Conservation (phyloP, 2,113 vertebrate genomes). For the Atractosteus spatula region DNA sequence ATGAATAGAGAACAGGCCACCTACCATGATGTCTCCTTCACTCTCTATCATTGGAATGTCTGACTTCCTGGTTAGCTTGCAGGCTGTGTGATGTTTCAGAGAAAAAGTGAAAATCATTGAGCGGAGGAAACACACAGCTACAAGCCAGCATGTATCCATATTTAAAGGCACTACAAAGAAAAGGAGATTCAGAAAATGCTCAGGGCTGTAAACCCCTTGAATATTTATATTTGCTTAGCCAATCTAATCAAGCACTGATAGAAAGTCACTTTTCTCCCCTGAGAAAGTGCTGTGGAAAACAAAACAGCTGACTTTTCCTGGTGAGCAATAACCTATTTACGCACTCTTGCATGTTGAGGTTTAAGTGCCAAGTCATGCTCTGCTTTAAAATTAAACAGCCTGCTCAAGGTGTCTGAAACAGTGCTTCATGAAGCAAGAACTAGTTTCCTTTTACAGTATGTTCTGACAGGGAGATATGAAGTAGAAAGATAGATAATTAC, state of each 20-base stretch:
- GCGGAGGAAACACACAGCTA: conserved; percentile 12
- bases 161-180: conserved; percentile 31
- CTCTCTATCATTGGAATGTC: conserved; percentile 54
- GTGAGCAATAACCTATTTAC: neutral
- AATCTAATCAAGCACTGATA: neutral
- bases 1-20: conserved; percentile 72
- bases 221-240: too few relatives aligned
- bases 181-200: neutral
- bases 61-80: conserved; percentile 45
- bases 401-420: neutral
- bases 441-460: too few relatives aligned
- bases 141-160: conserved; percentile 20
- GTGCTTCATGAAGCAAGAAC: too few relatives aligned
- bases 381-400: too few relatives aligned
- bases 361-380: too few relatives aligned
- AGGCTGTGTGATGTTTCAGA: conserved; percentile 25
- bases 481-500: too few relatives aligned
- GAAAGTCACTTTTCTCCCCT: neutral
- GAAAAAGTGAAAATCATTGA: neutral
- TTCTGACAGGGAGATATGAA: too few relatives aligned
- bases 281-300: neutral
- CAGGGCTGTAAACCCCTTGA: neutral
- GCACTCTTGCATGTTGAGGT: neutral
- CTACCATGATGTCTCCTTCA: conserved; percentile 61
- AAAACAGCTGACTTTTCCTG: neutral